Base-by-base conservation (phyloP, 2,113 vertebrate genomes). In the Gulo gulo region DNA sequence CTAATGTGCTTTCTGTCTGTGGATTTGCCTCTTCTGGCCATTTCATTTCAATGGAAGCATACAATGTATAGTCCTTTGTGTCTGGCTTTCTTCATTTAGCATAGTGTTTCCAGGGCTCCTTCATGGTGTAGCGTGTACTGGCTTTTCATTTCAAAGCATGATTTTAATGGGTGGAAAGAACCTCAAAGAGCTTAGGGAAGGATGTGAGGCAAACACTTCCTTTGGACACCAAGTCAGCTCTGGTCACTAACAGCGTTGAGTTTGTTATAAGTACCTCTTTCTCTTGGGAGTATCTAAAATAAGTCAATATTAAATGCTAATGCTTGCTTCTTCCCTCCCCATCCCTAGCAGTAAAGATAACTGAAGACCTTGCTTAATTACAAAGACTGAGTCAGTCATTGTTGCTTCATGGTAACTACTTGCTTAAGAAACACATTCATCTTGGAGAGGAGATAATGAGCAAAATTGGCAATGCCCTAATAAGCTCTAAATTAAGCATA, bases 401-500 rank as follows among this genome's bases (percentile, higher is more conserved):
- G 71, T 95, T 91, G 74, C 79, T 96, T 98, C 85, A n/a, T 93
- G 81, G 79, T 92, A 98, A 94, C 88, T 74, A 67, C 88, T 97
- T 91, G 76, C 94, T 93, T 88, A 74, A 89, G 97, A 97, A 98
- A 88, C 42, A 86, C 85, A 95, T 97, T 96, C 85, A 93, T 97
- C 96, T 97, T 97, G 50, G 45, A 55, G 85, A 97, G 83, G 67
- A 98, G 91, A 97, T 98, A 97, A 97, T 97, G 96, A 98, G 71
- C 76, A 94, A 96, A 97, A 95, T 71, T 97, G 94, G 81, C 87
- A 96, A 71, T 96, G 88, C 59, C 88, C 91, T 98, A 98, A 97
- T 98, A 97, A 96, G 95, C 93, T 97, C 93, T 93, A 97, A 98
- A 98, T 97, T 98, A 98, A 97, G 93, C 97, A 95, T 96, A 91